Evolutionary conservation across 2,797 vertebrate species (phyloP).

Genomic region (Helicolenus hilgendorfi): DNA sequence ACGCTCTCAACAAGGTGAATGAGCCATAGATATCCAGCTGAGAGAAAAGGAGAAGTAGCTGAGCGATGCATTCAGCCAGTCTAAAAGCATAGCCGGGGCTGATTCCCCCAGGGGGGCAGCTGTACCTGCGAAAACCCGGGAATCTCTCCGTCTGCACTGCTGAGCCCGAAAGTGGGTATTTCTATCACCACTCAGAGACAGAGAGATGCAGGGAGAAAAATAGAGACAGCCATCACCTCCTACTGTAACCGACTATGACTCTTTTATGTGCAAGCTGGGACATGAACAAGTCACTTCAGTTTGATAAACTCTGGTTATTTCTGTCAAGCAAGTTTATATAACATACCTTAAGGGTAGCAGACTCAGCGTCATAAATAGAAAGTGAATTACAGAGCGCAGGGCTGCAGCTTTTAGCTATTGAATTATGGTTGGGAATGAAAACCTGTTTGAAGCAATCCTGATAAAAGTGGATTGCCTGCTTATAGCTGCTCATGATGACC

Average conservation of each 20-base stretch:
- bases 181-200: slow-evolving; percentile 42
- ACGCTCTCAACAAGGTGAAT: slow-evolving; percentile 52
- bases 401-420: slow-evolving; percentile 1
- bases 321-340: slow-evolving; percentile 30
- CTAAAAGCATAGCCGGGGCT: slow-evolving; percentile 20
- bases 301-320: slow-evolving; percentile 55
- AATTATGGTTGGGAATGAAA: slow-evolving; percentile 18
- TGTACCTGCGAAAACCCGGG: slow-evolving; percentile 39
- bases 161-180: slow-evolving; percentile 35
- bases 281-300: slow-evolving; percentile 23
- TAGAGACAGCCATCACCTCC: slow-evolving; percentile 19
- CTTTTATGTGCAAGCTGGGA: slow-evolving; percentile 25
- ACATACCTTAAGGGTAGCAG: neutral
- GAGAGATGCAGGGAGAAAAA: neutral
- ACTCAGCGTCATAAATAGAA: neutral
- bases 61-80: slow-evolving; percentile 57
- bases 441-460: neutral
- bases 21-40: slow-evolving; percentile 60
- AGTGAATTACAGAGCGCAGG: neutral
- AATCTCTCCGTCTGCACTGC: slow-evolving; percentile 35
- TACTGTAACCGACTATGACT: slow-evolving; percentile 25
- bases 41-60: slow-evolving; percentile 59
- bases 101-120: slow-evolving; percentile 27
- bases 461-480: slow-evolving; percentile 16
- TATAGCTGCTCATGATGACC: slow-evolving; percentile 9